Conservation (phyloP, 37 sponge, comb jelly and placozoan species). For the Spongilla lacustris region DNA sequence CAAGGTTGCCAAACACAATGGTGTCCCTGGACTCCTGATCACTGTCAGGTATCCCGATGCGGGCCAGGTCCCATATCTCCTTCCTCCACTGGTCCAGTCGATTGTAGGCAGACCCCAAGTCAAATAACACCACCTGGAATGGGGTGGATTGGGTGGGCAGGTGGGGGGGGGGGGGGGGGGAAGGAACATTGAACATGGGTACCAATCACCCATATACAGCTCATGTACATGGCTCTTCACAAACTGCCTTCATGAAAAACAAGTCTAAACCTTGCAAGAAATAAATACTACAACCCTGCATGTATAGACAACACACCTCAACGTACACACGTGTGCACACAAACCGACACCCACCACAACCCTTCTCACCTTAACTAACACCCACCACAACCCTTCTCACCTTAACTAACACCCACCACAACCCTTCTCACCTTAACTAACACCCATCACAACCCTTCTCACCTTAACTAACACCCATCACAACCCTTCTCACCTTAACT, state of each 20-base stretch:
- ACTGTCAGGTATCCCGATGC: slow-evolving; percentile 69
- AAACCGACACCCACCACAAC: too few relatives aligned
- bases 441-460: background rate
- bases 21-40: slow-evolving; percentile 81
- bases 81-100: slow-evolving; percentile 78
- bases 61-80: slow-evolving; percentile 90
- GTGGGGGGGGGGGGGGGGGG: slow-evolving; percentile 10
- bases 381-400: slow-evolving; percentile 13
- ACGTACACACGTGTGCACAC: too few relatives aligned
- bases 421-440: background rate
- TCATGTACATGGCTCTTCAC: too few relatives aligned
- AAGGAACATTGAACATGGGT: background rate
- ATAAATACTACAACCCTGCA: too few relatives aligned
- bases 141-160: slow-evolving; percentile 3
- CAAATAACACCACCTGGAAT: slow-evolving; percentile 86
- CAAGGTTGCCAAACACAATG: slow-evolving; percentile 88
- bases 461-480: too few relatives aligned
- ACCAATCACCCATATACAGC: too few relatives aligned
- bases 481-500: background rate
- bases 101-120: slow-evolving; percentile 78
- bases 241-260: too few relatives aligned
- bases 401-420: too few relatives aligned
- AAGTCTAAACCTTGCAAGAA: too few relatives aligned
- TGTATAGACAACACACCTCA: too few relatives aligned
- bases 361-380: background rate